Evolutionary conservation across 2,113 vertebrate species (phyloP).

Genomic region (Gadus macrocephalus): DNA sequence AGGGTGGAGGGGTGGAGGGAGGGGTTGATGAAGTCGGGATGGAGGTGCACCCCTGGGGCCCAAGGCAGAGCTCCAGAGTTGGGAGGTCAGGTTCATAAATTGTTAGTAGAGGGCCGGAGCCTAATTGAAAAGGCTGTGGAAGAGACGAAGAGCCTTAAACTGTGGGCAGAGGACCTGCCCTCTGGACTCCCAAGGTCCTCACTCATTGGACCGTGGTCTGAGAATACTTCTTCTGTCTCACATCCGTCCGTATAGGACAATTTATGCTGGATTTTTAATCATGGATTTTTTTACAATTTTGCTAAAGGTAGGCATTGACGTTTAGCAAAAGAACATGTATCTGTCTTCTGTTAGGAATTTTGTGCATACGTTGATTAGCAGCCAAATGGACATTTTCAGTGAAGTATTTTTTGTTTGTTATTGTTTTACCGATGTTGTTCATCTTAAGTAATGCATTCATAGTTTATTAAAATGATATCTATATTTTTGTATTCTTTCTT

Average conservation of each 20-base stretch:
- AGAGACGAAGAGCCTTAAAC: constrained; percentile 64
- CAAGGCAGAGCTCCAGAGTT: constrained; percentile 58
- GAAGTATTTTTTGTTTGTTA: neutral
- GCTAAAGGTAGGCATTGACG: neutral
- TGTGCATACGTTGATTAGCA: neutral
- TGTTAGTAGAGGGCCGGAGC: constrained; percentile 53
- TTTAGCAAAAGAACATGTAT: neutral
- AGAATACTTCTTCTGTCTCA: constrained; percentile 26
- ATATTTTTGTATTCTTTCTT: neutral
- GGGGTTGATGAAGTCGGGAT: constrained; percentile 58
- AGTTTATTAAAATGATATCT: neutral
- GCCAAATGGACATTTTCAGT: neutral
- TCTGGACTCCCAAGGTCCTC: constrained; percentile 51
- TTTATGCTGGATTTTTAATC: constrained; percentile 5
- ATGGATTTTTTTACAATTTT: neutral
- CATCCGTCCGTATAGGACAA: constrained; percentile 19
- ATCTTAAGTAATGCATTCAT: neutral
- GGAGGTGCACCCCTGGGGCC: constrained; percentile 50
- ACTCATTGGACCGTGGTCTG: constrained; percentile 49
- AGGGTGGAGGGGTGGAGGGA: constrained; percentile 32
- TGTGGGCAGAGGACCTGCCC: constrained; percentile 49
- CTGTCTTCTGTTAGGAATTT: neutral
- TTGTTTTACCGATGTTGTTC: neutral
- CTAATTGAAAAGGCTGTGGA: constrained; percentile 72
- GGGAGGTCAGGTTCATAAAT: constrained; percentile 75